These are phyloP conservation scores for Sebastes steindachneri DNA, from an alignment of 2,797 vertebrate genomes.

Conservation along the genomic window DNA sequence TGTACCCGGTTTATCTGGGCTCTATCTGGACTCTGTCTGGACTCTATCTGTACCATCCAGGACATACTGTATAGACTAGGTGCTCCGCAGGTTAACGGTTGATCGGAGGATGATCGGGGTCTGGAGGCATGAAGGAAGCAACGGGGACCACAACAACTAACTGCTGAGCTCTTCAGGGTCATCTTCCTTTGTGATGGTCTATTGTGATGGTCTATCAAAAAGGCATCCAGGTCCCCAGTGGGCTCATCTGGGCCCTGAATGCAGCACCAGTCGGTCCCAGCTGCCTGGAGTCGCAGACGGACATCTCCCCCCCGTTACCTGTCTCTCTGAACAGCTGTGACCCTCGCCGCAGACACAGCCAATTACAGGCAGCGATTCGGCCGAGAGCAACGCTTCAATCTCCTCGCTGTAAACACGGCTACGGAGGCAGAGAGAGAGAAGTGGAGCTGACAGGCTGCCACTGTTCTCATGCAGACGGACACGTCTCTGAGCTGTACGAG, in stretches of 20 bases:
- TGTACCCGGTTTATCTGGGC: too few relatives aligned
- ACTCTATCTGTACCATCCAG: too few relatives aligned
- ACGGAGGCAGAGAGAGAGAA: not conserved
- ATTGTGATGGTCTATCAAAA: conserved; percentile 38
- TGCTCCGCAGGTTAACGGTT: too few relatives aligned
- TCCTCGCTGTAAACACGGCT: conserved; percentile 28
- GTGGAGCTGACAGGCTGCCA: conserved; percentile 18
- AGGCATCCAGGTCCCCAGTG: conserved; percentile 13
- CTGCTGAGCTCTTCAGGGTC: conserved; percentile 20
- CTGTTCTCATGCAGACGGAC: conserved; percentile 8
- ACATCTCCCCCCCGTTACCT: conserved; percentile 28
- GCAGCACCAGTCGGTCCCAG: conserved; percentile 35
- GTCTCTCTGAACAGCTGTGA: conserved; percentile 63
- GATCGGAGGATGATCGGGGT: not conserved
- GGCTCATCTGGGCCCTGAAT: conserved; percentile 38
- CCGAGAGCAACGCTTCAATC: conserved; percentile 28
- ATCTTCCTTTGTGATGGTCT: conserved; percentile 15
- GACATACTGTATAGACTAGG: too few relatives aligned
- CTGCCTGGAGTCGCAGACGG: conserved; percentile 38
- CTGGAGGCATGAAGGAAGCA: conserved; percentile 13
- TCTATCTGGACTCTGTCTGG: too few relatives aligned
- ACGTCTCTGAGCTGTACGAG: not conserved
- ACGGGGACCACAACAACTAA: conserved; percentile 2
- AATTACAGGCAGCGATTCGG: conserved; percentile 53
- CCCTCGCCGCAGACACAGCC: conserved; percentile 54